Evolutionary conservation across 2,113 vertebrate genomes (phyloP), one percentile per base, ranked within the genome.

Genomic region (Mormyrus lacerda): DNA sequence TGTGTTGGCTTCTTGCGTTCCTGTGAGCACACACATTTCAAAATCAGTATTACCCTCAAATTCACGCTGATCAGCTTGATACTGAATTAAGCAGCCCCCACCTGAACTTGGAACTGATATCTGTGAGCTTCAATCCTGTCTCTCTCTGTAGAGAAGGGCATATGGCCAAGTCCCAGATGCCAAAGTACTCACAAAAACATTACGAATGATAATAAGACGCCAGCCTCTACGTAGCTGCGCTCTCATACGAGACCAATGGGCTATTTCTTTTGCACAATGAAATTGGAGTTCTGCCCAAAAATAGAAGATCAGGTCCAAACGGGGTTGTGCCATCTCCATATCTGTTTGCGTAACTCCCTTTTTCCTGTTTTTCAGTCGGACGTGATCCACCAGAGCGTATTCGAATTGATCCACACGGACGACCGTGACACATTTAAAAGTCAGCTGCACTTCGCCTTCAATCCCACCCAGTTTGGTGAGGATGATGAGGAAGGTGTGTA

Each of bases 401-500:
- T 93, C 31, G 95, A 96, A 21, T 94, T 96, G 86, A 96, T 96
- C 91, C 96, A 96, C 91, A 95, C 95, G 1, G 96, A 96, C 0
- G 96, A 96, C 89, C 92, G 96, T 0, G 50, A 87, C 2, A 11
- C 89, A 88, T 96, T 96, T 93, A 94, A 92, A n/a, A 91, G 94
- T 91, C 96, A 96, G 93, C 95, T 96, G 1, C 94, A 94, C 91
- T 96, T 96, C 39, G 93, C 95, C n/a, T 91, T 96, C 0, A 93
- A 95, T 79, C 92, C 94, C 7, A 61, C 90, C 0, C 13, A 82
- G 11, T 48, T 24, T 2, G 85, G 48, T 9, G 0, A 9, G 0
- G 91, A 95, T 0, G 87, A 19, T 0, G 91, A 35, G 45, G 89
- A 91, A 0, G 35, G 95, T 95, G 69, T 91, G 94, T 85, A 19